These are phyloP conservation scores for Agrotis exclamationis DNA, from an alignment of 2,888 invertebrate species.

Conservation along the genomic window DNA sequence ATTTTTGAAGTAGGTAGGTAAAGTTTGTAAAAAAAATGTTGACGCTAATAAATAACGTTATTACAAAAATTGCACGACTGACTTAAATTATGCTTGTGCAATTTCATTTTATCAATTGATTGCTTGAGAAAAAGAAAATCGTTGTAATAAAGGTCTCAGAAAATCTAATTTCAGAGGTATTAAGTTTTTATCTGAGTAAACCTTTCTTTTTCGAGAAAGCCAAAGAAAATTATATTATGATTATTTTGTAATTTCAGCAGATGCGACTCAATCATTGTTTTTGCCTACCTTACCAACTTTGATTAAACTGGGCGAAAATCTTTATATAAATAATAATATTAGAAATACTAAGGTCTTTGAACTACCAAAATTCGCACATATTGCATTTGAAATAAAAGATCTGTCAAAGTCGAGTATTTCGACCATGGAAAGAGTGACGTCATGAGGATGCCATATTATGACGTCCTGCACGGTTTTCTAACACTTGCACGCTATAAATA, in stretches of 20 bases:
- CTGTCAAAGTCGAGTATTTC: no score
- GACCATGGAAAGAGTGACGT: no score
- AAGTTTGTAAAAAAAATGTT: no score
- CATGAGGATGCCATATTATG: no score
- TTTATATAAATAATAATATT: not conserved
- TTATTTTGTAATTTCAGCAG: conserved; percentile 8
- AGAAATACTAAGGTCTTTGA: not conserved
- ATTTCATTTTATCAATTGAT: not conserved
- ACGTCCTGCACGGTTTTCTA: no score
- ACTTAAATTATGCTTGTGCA: not conserved
- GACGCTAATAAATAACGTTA: no score
- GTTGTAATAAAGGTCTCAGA: not conserved
- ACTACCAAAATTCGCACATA: not conserved
- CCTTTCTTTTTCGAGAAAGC: conserved; percentile 1
- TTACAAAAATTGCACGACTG: no score
- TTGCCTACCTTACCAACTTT: not conserved
- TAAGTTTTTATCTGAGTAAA: conserved; percentile 6
- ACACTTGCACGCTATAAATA: no score
- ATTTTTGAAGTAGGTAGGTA: no score
- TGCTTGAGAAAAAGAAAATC: not conserved
- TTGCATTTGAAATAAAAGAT: not conserved
- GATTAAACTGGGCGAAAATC: not conserved
- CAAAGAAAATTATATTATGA: conserved; percentile 6
- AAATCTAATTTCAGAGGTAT: conserved; percentile 24
- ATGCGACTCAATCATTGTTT: not conserved